Percentiles rank a stretch among this genome's conserved stretches.
phyloP scores from a whole-genome alignment of 2,888 invertebrate genomes.

The Monoplex corrugatus region DNA sequence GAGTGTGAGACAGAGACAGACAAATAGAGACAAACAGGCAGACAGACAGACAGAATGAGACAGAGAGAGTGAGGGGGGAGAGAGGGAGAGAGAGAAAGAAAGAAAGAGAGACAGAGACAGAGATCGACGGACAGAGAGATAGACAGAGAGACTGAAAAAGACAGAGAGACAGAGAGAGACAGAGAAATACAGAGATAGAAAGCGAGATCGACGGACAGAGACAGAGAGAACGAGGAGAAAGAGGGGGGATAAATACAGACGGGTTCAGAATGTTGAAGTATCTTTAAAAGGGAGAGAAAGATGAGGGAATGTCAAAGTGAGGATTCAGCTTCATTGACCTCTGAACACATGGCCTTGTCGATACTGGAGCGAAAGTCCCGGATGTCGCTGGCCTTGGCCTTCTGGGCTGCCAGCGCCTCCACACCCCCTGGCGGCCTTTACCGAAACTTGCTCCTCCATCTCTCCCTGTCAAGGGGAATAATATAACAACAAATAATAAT shows the following conservation, averaged over 20 bases:
- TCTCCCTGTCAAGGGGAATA: constrained; percentile 62
- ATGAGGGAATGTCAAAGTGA: background rate
- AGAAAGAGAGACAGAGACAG: too few species aligned
- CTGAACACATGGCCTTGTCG: constrained; percentile 65
- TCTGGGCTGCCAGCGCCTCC: constrained; percentile 67
- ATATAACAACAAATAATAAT: too few species aligned
- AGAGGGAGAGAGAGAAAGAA: too few species aligned
- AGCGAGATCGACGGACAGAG: too few species aligned
- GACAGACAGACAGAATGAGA: background rate
- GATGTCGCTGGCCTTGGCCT: constrained; percentile 61
- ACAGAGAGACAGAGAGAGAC: background rate
- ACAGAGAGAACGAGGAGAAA: too few species aligned
- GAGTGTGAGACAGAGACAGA: background rate
- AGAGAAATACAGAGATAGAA: background rate
- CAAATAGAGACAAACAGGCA: background rate
- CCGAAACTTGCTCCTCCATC: constrained; percentile 71
- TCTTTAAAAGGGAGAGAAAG: background rate
- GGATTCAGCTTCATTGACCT: constrained; percentile 62
- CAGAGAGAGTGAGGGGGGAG: too few species aligned
- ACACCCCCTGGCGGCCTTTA: constrained; percentile 67
- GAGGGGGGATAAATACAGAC: background rate
- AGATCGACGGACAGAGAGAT: too few species aligned
- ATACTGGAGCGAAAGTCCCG: constrained; percentile 65
- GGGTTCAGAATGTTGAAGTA: background rate
- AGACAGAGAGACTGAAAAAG: too few species aligned